phyloP scores from a whole-genome alignment of 2,797 vertebrate species.

The Hypotaenidia philippensis region DNA sequence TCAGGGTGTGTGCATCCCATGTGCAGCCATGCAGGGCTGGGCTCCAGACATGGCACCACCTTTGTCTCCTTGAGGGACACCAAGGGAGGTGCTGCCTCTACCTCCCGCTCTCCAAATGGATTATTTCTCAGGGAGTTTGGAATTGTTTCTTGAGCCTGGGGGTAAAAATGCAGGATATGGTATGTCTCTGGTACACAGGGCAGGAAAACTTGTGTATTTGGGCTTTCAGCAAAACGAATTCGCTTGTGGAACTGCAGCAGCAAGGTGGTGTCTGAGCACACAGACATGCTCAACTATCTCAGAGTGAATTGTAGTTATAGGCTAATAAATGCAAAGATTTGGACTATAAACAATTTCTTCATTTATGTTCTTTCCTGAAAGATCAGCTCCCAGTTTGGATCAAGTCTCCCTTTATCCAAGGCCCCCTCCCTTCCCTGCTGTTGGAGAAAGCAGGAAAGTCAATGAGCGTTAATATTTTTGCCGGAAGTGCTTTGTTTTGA shows the following conservation, averaged over 20 bases:
- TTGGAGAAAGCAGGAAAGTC: not conserved
- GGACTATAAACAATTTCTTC: not conserved
- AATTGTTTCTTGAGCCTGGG: not conserved
- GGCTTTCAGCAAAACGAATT: accelerated
- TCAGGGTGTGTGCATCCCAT: accelerated
- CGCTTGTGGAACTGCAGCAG: not conserved
- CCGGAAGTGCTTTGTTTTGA: not conserved
- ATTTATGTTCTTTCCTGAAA: not conserved
- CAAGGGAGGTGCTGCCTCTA: not conserved
- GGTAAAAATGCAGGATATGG: not conserved
- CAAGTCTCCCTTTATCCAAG: not conserved
- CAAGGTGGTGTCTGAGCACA: not conserved
- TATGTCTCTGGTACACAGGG: not conserved
- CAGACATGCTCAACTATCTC: not conserved
- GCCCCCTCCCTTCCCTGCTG: not conserved
- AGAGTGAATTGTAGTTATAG: not conserved
- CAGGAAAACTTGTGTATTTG: not conserved
- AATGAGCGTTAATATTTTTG: not conserved
- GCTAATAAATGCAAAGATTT: not conserved
- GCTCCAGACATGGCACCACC: accelerated
- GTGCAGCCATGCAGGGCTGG: not conserved
- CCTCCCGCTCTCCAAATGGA: not conserved
- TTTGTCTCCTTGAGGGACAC: accelerated
- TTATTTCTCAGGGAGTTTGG: not conserved
- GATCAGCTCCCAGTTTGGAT: conserved; percentile 14